These are phyloP conservation scores for Pristionchus exspectatus DNA, from an alignment of 2,888 invertebrate species.

Conservation along the genomic window DNA sequence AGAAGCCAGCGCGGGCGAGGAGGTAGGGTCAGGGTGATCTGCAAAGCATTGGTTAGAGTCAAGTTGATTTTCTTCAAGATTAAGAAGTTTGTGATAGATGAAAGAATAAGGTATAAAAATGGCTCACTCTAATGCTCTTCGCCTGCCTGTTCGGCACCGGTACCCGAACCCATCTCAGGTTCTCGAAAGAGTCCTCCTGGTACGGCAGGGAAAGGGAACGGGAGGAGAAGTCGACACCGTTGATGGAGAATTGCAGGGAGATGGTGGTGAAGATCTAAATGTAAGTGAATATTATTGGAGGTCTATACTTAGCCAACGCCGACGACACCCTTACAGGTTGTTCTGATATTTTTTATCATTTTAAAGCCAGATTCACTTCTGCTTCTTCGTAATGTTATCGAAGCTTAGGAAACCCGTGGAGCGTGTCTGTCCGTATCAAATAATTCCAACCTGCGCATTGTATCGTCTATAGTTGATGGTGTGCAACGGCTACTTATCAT, in stretches of 20 bases:
- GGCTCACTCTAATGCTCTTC: conserved; percentile 86
- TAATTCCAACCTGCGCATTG: conserved; percentile 53
- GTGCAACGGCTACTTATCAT: conserved; percentile 87
- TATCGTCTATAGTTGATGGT: conserved; percentile 85
- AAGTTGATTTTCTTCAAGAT: no score
- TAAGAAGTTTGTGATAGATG: no score
- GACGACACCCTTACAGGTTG: no score
- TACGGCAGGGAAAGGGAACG: conserved; percentile 66
- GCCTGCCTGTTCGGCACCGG: conserved; percentile 89
- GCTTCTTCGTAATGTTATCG: no score
- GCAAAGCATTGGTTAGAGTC: no score
- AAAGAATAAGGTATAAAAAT: background rate
- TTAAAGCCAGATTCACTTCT: no score
- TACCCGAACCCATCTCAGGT: conserved; percentile 88
- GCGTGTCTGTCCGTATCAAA: no score
- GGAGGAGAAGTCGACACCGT: conserved; percentile 64
- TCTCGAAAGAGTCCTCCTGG: conserved; percentile 67
- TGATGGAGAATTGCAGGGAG: conserved; percentile 60
- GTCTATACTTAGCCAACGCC: no score
- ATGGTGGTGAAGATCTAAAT: conserved; percentile 61
- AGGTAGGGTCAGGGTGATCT: conserved; percentile 45
- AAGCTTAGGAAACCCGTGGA: no score
- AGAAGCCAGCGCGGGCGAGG: conserved; percentile 70
- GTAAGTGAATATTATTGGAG: no score
- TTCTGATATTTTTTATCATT: no score